These are phyloP conservation scores for Siderastrea siderea DNA, from an alignment of 92 coral and sea anemone species.

Conservation along the genomic window DNA sequence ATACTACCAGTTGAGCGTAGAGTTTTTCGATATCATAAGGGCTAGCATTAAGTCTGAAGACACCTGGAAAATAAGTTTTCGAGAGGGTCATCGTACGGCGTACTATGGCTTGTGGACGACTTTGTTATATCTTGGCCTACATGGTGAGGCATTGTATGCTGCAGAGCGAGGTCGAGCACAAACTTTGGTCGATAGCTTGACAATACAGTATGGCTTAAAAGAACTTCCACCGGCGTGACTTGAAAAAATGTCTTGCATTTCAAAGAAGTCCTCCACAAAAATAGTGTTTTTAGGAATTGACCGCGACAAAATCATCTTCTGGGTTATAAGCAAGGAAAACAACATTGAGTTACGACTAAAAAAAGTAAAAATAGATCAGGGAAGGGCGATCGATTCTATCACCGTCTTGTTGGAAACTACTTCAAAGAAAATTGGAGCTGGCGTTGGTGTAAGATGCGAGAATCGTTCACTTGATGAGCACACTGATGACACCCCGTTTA, in stretches of 20 bases:
- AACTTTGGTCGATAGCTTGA: not conserved
- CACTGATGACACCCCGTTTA: not conserved
- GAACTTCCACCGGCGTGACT: not conserved
- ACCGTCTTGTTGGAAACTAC: not conserved
- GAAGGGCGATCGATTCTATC: not conserved
- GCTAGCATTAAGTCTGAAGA: not conserved
- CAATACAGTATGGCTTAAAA: not conserved
- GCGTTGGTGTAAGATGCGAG: not conserved
- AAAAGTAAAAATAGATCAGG: not conserved
- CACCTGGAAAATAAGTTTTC: not conserved
- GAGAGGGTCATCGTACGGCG: not conserved
- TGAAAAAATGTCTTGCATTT: not conserved
- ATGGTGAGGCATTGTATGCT: not conserved
- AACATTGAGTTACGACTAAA: not conserved
- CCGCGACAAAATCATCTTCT: not conserved
- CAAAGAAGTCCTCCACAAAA: not conserved
- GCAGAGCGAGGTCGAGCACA: conserved; percentile 4
- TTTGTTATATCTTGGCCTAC: not conserved
- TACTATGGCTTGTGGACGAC: not conserved
- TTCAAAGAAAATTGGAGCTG: not conserved
- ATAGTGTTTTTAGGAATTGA: not conserved
- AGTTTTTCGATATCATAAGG: not conserved
- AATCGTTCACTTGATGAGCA: not conserved
- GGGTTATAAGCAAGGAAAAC: not conserved
- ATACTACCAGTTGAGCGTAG: not conserved